Percentiles rank a stretch among this genome's conserved stretches.
These are phyloP conservation scores for Leptodactylus fuscus DNA, from an alignment of 2,113 vertebrate species.

Conservation along the genomic window DNA sequence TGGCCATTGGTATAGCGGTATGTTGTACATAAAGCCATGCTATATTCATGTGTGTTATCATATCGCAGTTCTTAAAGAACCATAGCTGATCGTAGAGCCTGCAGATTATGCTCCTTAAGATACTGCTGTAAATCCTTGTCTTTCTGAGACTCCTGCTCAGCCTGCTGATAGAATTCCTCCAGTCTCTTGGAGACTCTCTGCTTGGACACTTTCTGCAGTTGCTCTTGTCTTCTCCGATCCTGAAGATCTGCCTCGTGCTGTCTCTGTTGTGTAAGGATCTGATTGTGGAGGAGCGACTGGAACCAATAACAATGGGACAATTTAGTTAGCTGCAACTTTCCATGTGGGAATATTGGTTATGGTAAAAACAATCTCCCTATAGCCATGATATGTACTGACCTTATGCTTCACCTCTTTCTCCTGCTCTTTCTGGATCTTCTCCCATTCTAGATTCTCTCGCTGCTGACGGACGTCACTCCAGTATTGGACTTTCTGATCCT, in stretches of 20 bases:
- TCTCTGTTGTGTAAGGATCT: slow-evolving; percentile 54
- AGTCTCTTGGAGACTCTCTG: slow-evolving; percentile 52
- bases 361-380: too few relatives aligned
- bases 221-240: slow-evolving; percentile 57
- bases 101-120: slow-evolving; percentile 65
- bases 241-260: slow-evolving; percentile 38
- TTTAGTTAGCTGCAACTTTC: too few relatives aligned
- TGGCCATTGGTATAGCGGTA: too few relatives aligned
- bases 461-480: slow-evolving; percentile 38
- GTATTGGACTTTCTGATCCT: slow-evolving; percentile 63
- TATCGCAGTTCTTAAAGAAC: neutral
- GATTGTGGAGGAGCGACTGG: slow-evolving; percentile 63
- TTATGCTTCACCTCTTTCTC: slow-evolving; percentile 61
- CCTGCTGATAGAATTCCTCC: neutral
- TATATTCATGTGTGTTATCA: neutral
- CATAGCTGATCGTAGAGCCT: slow-evolving; percentile 62
- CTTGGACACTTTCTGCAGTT: slow-evolving; percentile 56
- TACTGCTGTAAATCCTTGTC: slow-evolving; percentile 60
- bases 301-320: neutral
- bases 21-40: too few relatives aligned
- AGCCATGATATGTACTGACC: slow-evolving; percentile 54
- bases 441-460: slow-evolving; percentile 59
- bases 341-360: too few relatives aligned
- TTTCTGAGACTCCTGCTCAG: slow-evolving; percentile 59
- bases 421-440: slow-evolving; percentile 33